These are phyloP conservation scores for Arothron firmamentum DNA, from an alignment of 2,113 vertebrate genomes.

Conservation along the genomic window DNA sequence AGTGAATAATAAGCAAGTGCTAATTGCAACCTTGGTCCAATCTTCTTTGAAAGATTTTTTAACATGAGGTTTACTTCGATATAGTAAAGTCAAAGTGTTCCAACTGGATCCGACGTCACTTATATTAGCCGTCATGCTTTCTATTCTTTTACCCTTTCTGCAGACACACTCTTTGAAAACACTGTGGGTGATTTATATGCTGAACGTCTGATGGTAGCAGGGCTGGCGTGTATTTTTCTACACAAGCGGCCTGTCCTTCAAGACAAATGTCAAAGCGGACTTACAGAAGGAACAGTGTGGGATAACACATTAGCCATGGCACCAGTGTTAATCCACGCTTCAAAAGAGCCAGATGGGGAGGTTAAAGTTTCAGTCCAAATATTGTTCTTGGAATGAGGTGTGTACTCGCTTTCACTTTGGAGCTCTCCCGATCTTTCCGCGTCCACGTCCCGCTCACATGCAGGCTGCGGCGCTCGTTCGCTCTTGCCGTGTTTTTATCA, in stretches of 20 bases:
- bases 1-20: constrained; percentile 63
- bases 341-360: constrained; percentile 79
- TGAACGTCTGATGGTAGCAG: constrained; percentile 20
- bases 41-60: constrained; percentile 43
- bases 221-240: constrained; percentile 29
- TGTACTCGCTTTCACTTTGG: constrained; percentile 45
- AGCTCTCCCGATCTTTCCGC: constrained; percentile 43
- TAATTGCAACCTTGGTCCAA: constrained; percentile 38
- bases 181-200: constrained; percentile 27
- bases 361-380: constrained; percentile 78
- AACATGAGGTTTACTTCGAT: constrained; percentile 47
- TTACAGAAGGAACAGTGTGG: constrained; percentile 67
- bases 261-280: constrained; percentile 56
- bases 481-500: constrained; percentile 67
- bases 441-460: constrained; percentile 47
- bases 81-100: constrained; percentile 27
- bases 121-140: no score
- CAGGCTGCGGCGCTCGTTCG: constrained; percentile 42
- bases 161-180: not conserved
- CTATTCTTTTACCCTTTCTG: no score
- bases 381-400: constrained; percentile 78
- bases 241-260: constrained; percentile 37
- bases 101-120: constrained; percentile 35
- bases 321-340: constrained; percentile 76
- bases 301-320: constrained; percentile 68